Evolutionary conservation across 2,888 invertebrate species (phyloP), one percentile per base, ranked within the genome.

Genomic region (Rotaria sp.): DNA sequence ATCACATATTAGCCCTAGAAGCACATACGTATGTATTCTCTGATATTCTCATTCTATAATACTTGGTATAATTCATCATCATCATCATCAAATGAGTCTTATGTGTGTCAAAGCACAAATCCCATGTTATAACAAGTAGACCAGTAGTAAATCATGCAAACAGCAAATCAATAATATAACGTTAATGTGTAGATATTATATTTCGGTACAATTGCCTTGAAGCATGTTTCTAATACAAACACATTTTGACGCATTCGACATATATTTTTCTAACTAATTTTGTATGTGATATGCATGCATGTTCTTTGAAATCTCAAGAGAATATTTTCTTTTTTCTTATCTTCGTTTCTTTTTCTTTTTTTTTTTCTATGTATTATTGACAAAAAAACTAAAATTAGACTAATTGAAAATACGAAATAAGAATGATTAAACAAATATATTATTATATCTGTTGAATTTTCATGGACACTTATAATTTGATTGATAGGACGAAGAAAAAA

Each of bases 131-230:
- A 67, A 35, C 67, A 30, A 67, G 30, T 30, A 67, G 30, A 15
- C 35, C 35, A 67, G 15, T 30, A 67, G 67, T 1, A 35, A 30
- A 18, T 11, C 35, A 67, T 67, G 67, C 67, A 67, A 67, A 35
- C 30, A 67, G 67, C 35, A 67, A 67, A 67, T 67, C 67, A 67
- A 67, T 67, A 67, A 67, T 67, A 67, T 26, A 67, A 67, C 67
- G 30, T 67, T 67, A 67, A 67, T 67, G 67, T 67, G 35, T 67
- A 35, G 35, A 67, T 30, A 35, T 67, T 67, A 67, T 67, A 67
- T 67, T 67, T 35, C 67, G 35, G 18, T 67, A 15, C 21, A 13
- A n/a, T n/a, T 57, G 11, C n/a, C 8, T n/a, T 35, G 0, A 35
- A 30, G 67, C 67, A 67, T 67, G 67, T 5, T 35, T 7, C 15